Evolutionary conservation across 2,888 invertebrate genomes (phyloP).

Genomic region (Dorcus hopei): DNA sequence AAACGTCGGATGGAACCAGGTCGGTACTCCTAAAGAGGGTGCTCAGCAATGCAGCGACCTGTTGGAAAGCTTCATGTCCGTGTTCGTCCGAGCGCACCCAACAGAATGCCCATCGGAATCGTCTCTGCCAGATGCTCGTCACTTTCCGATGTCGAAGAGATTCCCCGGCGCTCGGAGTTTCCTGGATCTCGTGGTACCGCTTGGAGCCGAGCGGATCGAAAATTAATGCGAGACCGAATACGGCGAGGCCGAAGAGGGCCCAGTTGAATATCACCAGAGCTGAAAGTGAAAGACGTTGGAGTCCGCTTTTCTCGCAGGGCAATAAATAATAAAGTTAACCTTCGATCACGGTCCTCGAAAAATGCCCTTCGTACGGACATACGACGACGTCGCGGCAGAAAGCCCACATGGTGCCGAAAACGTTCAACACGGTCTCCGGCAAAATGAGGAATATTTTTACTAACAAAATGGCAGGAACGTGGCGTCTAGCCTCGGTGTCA

Average conservation of each 20-base stretch:
- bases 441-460: constrained; percentile 70
- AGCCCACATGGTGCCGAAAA: constrained; percentile 80
- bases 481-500: constrained; percentile 65
- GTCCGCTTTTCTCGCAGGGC: neutral
- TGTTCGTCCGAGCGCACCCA: constrained; percentile 71
- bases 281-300: constrained; percentile 37
- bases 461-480: constrained; percentile 69
- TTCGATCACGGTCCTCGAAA: constrained; percentile 70
- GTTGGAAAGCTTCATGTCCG: constrained; percentile 74
- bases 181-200: constrained; percentile 60
- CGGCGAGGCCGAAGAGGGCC: constrained; percentile 70
- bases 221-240: constrained; percentile 73
- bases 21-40: constrained; percentile 81
- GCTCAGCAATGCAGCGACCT: constrained; percentile 74
- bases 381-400: constrained; percentile 64
- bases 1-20: constrained; percentile 83
- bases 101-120: constrained; percentile 75
- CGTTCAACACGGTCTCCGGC: constrained; percentile 75
- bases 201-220: constrained; percentile 78
- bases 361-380: constrained; percentile 65
- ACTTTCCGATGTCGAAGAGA: constrained; percentile 63
- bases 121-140: constrained; percentile 69
- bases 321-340: constrained; percentile 50
- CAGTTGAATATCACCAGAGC: constrained; percentile 79
- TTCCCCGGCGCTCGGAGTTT: constrained; percentile 50